These are phyloP conservation scores for Oceanodroma leucorhoa DNA, from an alignment of 2,797 vertebrate genomes.

Conservation along the genomic window DNA sequence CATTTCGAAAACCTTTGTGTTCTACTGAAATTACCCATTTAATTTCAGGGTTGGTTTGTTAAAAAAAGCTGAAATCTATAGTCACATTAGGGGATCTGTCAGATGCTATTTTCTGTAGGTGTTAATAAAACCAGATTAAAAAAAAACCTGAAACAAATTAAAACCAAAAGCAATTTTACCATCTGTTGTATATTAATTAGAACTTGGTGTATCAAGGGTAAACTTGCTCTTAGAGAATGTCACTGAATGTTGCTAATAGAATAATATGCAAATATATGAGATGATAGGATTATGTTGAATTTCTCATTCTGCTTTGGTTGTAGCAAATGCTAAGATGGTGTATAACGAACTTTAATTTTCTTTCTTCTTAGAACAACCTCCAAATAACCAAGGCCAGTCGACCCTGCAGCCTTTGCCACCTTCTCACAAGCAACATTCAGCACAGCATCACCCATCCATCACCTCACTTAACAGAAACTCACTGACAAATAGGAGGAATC, in stretches of 20 bases:
- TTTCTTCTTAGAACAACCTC: conserved; percentile 85
- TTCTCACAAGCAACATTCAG: conserved; percentile 86
- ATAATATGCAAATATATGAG: conserved; percentile 74
- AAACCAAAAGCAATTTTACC: conserved; percentile 80
- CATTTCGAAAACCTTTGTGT: conserved; percentile 76
- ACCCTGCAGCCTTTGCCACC: conserved; percentile 91
- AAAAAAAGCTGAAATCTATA: conserved; percentile 75
- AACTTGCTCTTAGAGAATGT: conserved; percentile 78
- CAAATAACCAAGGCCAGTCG: conserved; percentile 88
- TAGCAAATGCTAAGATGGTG: conserved; percentile 18
- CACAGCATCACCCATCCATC: conserved; percentile 89
- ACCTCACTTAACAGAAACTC: conserved; percentile 95
- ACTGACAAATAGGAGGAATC: conserved; percentile 96
- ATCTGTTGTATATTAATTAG: conserved; percentile 85
- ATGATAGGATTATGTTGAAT: conserved; percentile 31
- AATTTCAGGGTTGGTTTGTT: conserved; percentile 79
- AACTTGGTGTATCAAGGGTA: conserved; percentile 78
- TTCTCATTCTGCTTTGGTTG: conserved; percentile 55
- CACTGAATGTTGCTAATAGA: conserved; percentile 75
- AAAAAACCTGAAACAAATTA: conserved; percentile 76
- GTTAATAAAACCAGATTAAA: conserved; percentile 77
- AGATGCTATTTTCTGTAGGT: conserved; percentile 79
- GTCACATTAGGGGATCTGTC: conserved; percentile 73
- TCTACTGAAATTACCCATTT: conserved; percentile 75
- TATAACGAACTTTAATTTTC: conserved; percentile 60